Conservation (phyloP, 2,888 invertebrate species). For the Dugesia japonica region DNA sequence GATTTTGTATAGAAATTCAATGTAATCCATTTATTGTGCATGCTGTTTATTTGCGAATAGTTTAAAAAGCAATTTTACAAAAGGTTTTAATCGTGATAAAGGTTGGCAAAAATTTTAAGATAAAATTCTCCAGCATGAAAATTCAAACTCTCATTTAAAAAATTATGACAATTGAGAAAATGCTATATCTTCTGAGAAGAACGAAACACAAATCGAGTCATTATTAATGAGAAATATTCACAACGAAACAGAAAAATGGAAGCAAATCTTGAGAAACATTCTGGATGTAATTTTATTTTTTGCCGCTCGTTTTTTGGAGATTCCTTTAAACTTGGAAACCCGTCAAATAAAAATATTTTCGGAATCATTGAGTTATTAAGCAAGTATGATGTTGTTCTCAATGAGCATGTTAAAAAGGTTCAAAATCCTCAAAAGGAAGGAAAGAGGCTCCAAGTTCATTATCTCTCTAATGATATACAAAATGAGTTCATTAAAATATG, state of each 20-base stretch:
- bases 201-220: not conserved
- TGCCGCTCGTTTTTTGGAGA: not conserved
- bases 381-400: not conserved
- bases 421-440: slow-evolving; percentile 2
- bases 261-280: not conserved
- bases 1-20: not conserved
- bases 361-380: slow-evolving; percentile 12
- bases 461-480: not conserved
- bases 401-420: not conserved
- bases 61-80: not conserved
- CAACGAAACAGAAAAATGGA: not conserved
- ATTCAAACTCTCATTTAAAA: slow-evolving; percentile 10
- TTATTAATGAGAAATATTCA: slow-evolving; percentile 20
- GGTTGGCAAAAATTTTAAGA: not conserved
- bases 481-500: slow-evolving; percentile 2
- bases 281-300: slow-evolving; percentile 1
- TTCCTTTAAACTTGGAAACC: not conserved
- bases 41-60: slow-evolving; percentile 5
- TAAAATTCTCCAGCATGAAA: not conserved
- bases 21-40: not conserved
- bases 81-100: not conserved
- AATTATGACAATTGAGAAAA: not conserved
- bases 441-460: not conserved
- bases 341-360: not conserved
- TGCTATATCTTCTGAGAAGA: not conserved